Percentiles rank a stretch among this genome's conserved stretches.
Evolutionary conservation across 2,113 vertebrate genomes (phyloP).

Genomic region (crab-eating macaque (Macaca fascicularis)): DNA sequence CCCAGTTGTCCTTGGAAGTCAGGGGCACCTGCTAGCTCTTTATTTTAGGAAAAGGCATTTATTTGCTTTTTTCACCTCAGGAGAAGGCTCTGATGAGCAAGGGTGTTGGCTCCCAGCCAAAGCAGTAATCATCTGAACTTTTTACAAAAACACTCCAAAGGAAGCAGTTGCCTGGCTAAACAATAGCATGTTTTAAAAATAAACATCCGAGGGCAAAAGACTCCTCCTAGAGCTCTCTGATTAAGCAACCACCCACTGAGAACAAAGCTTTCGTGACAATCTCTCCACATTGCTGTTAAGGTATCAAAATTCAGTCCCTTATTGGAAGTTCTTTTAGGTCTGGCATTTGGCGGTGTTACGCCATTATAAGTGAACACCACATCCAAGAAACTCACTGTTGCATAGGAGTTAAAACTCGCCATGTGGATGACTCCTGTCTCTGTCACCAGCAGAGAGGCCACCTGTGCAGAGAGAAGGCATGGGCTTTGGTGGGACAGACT

Average conservation of each 20-base stretch:
- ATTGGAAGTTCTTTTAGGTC: not conserved
- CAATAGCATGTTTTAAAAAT: constrained; percentile 75
- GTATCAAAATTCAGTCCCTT: not conserved
- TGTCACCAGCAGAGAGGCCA: not conserved
- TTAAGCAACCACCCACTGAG: constrained; percentile 52
- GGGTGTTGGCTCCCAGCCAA: not conserved
- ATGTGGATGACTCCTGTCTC: not conserved
- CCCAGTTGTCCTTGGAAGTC: not conserved
- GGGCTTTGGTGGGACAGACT: not conserved
- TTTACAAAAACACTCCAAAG: constrained; percentile 46
- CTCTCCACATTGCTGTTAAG: constrained; percentile 20
- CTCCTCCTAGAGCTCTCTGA: constrained; percentile 5
- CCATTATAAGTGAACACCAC: not conserved
- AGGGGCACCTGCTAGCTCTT: constrained; percentile 14
- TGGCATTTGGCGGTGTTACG: not conserved
- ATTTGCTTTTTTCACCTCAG: constrained; percentile 18
- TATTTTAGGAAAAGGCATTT: constrained; percentile 30
- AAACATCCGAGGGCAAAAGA: constrained; percentile 55
- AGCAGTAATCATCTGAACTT: constrained; percentile 41
- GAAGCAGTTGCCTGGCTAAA: constrained; percentile 54
- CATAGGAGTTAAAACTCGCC: not conserved
- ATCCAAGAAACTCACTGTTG: not conserved
- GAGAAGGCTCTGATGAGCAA: not conserved
- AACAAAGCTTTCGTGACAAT: not conserved
- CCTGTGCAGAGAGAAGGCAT: not conserved